A percentile compares a stretch with the other conserved stretches of the same genome.
phyloP scores from a whole-genome alignment of 2,797 vertebrate species.

The Silurus lanzhouensis region DNA sequence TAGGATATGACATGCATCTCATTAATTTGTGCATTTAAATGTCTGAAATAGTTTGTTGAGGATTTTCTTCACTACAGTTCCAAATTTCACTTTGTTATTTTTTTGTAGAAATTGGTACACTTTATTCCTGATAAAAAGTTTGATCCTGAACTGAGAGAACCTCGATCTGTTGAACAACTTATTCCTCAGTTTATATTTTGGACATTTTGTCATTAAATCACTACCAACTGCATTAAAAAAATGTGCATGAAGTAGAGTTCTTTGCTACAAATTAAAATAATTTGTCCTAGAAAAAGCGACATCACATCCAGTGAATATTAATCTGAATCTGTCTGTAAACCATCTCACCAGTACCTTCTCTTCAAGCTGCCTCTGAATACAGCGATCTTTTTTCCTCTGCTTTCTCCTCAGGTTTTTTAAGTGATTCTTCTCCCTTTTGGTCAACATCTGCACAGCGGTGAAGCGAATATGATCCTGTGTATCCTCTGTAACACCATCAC shows the following conservation, averaged over 20 bases:
- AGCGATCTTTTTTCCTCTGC: slow-evolving; percentile 75
- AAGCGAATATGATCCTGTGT: slow-evolving; percentile 31
- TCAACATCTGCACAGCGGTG: slow-evolving; percentile 64
- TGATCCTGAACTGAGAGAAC: neutral
- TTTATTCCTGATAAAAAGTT: neutral
- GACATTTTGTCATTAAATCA: neutral
- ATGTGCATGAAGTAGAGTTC: neutral
- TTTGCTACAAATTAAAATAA: neutral
- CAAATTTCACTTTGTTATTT: neutral
- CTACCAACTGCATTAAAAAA: neutral
- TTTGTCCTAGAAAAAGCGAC: neutral
- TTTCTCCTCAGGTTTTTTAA: slow-evolving; percentile 81
- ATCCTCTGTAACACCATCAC: slow-evolving; percentile 17
- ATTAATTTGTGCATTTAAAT: neutral
- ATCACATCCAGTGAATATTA: neutral
- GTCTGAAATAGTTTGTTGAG: neutral
- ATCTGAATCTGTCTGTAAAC: neutral
- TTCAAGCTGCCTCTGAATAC: slow-evolving; percentile 68
- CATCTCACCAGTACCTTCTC: slow-evolving; percentile 63
- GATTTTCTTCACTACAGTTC: neutral
- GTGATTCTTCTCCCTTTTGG: slow-evolving; percentile 80
- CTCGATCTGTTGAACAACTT: neutral
- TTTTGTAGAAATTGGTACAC: neutral
- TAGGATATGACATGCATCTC: neutral
- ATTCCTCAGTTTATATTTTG: neutral